Percentiles rank a stretch among this genome's conserved stretches.
Evolutionary conservation across 2,113 vertebrate genomes (phyloP).

Genomic region (Scopus umbretta): DNA sequence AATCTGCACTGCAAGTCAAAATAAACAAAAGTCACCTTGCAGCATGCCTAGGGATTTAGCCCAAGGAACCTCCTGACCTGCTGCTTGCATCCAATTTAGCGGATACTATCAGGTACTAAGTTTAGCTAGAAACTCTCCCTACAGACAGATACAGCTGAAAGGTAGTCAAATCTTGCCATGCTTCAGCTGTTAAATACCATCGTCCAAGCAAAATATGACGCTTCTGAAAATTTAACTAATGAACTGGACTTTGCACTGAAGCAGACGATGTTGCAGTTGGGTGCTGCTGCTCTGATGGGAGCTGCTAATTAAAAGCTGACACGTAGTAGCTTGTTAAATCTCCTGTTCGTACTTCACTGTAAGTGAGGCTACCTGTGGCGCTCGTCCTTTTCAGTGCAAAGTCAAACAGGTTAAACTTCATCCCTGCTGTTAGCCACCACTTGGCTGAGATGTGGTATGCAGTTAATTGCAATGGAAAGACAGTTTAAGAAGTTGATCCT

Average conservation of each 20-base stretch:
- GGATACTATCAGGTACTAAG: background rate
- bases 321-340: constrained; percentile 29
- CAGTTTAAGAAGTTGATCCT: background rate
- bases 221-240: constrained; percentile 1
- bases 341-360: background rate
- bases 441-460: background rate
- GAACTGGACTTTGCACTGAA: background rate
- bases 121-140: background rate
- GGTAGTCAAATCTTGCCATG: background rate
- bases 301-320: constrained; percentile 60
- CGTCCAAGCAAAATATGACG: background rate
- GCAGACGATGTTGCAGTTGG: constrained; percentile 38
- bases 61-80: background rate
- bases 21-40: constrained; percentile 26
- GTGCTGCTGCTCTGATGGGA: constrained; percentile 37
- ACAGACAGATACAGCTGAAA: background rate
- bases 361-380: background rate
- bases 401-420: constrained; percentile 52
- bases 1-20: background rate
- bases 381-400: background rate
- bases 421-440: background rate
- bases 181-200: background rate
- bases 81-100: background rate
- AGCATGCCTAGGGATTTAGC: background rate
- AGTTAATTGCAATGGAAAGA: background rate